Evolutionary conservation across 2,797 vertebrate genomes (phyloP), one percentile per base, ranked within the genome.

Genomic region (Cossypha polioptera): DNA sequence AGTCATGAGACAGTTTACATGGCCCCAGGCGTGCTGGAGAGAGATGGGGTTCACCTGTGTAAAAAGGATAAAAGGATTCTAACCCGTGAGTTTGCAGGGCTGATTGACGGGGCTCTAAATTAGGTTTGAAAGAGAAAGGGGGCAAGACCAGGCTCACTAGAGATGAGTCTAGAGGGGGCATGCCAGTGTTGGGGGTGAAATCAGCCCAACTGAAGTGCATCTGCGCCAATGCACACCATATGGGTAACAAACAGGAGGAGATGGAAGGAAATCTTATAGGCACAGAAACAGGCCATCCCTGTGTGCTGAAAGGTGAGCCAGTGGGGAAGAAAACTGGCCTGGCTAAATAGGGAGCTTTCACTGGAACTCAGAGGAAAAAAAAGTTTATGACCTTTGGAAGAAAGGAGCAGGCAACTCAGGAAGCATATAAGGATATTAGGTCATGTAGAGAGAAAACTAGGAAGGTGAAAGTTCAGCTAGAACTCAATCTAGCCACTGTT

Each of bases 1-100:
- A 14, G 4, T 38, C 0, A 0, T 29, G n/a, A n/a, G 24, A 20
- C 20, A n/a, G 24, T 72, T 72, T 33, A 29, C 4, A 11, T 7
- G 16, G n/a, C 24, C 25, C 22, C 43, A 45, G 51, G 14, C n/a
- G 19, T 69, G 24, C 57, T 57, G 43, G n/a, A 50, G 36, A 69
- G 24, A 55, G 55, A 69, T 62, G 11, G 28, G 16, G 1, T 29
- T 82, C 19, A 43, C 55, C 36, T 50, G 8, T 55, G 24, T 57
- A 8, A 62, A 76, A 76, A 24, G 24, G 9, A 19, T 11, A 9
- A 68, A 69, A 68, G 24, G 8, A 48, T 61, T 68, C 35, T 61
- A 54, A 53, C 13, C 42, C 1, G 0, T 42, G 55, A 62, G 13
- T 69, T 82, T 68, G 9, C n/a, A 62, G 13, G 19, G n/a, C n/a